Conservation (phyloP, 2,888 invertebrate genomes). For the Chymomyza caudatula region DNA sequence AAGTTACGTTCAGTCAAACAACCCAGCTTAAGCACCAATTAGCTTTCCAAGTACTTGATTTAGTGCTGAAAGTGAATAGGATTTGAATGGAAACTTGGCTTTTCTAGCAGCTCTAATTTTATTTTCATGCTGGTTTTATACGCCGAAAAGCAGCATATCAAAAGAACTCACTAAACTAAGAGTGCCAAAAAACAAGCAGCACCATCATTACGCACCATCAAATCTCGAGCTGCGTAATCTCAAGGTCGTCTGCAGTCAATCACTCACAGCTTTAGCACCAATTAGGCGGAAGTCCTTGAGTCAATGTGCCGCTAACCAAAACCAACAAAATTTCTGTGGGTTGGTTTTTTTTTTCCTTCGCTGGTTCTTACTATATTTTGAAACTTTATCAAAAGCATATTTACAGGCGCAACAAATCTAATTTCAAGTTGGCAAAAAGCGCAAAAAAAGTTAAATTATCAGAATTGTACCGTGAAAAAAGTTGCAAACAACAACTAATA, state of each 20-base stretch:
- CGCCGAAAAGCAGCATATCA: not conserved
- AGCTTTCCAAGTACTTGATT: not conserved
- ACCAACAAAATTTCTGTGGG: not conserved
- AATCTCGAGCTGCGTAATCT: not conserved
- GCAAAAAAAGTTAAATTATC: slow-evolving; percentile 46
- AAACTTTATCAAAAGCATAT: slow-evolving; percentile 27
- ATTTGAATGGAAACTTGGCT: not conserved
- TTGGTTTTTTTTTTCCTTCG: not conserved
- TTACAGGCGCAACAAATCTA: slow-evolving; percentile 38
- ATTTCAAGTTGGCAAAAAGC: slow-evolving; percentile 18
- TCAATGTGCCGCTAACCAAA: not conserved
- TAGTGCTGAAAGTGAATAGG: not conserved
- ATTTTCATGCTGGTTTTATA: not conserved
- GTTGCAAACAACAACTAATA: slow-evolving; percentile 30
- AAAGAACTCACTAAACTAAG: not conserved
- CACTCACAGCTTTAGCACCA: not conserved
- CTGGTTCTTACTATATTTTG: slow-evolving; percentile 22
- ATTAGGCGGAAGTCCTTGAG: not conserved
- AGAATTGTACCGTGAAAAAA: slow-evolving; percentile 45
- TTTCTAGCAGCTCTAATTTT: not conserved
- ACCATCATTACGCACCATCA: not conserved
- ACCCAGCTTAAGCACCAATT: not conserved
- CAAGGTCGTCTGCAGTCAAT: not conserved
- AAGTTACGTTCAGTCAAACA: not conserved
- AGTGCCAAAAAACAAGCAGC: not conserved